Conservation (phyloP, 2,888 invertebrate species). For the Orchesellides sinensis region DNA sequence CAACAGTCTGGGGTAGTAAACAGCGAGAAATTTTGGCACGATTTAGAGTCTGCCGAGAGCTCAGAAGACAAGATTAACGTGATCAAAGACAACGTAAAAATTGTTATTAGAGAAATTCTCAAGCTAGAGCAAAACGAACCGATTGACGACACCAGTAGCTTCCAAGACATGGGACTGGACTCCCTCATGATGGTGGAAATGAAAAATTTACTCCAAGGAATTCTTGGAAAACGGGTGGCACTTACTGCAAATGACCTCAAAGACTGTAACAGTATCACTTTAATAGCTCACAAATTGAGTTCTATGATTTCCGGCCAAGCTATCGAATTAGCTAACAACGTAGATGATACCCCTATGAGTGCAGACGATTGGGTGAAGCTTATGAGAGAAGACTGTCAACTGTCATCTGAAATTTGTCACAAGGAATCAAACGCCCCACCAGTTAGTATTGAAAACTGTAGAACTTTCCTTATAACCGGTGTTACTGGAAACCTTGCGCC, state of each 20-base stretch:
- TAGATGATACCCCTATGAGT: neutral
- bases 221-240: slow-evolving; percentile 27
- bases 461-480: neutral
- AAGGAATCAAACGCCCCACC: neutral
- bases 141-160: slow-evolving; percentile 31
- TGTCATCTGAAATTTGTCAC: neutral
- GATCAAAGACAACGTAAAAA: neutral
- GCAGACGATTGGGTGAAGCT: neutral
- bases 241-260: slow-evolving; percentile 30
- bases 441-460: neutral
- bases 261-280: slow-evolving; percentile 36
- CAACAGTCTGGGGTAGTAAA: neutral
- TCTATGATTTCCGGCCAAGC: slow-evolving; percentile 4
- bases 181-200: slow-evolving; percentile 57
- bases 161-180: slow-evolving; percentile 53
- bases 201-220: slow-evolving; percentile 39
- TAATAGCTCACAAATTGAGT: slow-evolving; percentile 12
- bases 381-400: slow-evolving; percentile 1
- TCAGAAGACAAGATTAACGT: neutral
- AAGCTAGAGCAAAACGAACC: slow-evolving; percentile 39
- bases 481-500: slow-evolving; percentile 5
- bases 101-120: slow-evolving; percentile 31
- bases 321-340: neutral
- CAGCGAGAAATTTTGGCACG: slow-evolving; percentile 1
- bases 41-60: neutral